phyloP scores from a whole-genome alignment of 2,888 invertebrate genomes.

The Drosophila paracracens region DNA sequence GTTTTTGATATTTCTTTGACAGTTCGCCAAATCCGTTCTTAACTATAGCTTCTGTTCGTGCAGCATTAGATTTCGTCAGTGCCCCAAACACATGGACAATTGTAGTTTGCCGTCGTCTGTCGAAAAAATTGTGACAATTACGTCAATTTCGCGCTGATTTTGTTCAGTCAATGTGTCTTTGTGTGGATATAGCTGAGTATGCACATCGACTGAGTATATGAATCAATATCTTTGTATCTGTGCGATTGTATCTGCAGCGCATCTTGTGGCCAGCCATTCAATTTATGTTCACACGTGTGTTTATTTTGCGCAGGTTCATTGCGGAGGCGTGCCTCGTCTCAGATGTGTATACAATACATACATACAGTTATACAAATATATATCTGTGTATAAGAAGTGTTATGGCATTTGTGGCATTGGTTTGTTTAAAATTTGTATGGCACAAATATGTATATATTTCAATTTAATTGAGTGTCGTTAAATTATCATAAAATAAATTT shows the following conservation, averaged over 20 bases:
- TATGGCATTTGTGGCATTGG: slow-evolving; percentile 77
- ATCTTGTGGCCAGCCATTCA: slow-evolving; percentile 67
- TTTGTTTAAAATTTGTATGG: slow-evolving; percentile 52
- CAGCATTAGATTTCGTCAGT: slow-evolving; percentile 24
- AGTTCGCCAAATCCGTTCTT: slow-evolving; percentile 29
- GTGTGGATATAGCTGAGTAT: neutral
- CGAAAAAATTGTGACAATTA: slow-evolving; percentile 67
- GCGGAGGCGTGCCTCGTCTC: slow-evolving; percentile 56
- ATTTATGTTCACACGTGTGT: slow-evolving; percentile 76
- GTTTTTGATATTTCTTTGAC: slow-evolving; percentile 25
- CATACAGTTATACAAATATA: slow-evolving; percentile 16
- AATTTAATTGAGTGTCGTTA: slow-evolving; percentile 65
- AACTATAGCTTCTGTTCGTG: slow-evolving; percentile 34
- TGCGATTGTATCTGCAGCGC: slow-evolving; percentile 56
- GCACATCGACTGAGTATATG: neutral
- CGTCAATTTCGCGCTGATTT: slow-evolving; percentile 77
- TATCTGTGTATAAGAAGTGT: slow-evolving; percentile 55
- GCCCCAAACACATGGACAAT: slow-evolving; percentile 12
- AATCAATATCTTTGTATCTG: slow-evolving; percentile 22
- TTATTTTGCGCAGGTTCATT: slow-evolving; percentile 61
- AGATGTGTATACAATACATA: slow-evolving; percentile 3
- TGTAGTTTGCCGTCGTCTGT: slow-evolving; percentile 27
- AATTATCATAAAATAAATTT: slow-evolving; percentile 63
- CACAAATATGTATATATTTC: slow-evolving; percentile 28
- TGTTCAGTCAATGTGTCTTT: slow-evolving; percentile 34